Evolutionary conservation across 2,888 invertebrate genomes (phyloP).

Genomic region (Pseudococcus longispinus): DNA sequence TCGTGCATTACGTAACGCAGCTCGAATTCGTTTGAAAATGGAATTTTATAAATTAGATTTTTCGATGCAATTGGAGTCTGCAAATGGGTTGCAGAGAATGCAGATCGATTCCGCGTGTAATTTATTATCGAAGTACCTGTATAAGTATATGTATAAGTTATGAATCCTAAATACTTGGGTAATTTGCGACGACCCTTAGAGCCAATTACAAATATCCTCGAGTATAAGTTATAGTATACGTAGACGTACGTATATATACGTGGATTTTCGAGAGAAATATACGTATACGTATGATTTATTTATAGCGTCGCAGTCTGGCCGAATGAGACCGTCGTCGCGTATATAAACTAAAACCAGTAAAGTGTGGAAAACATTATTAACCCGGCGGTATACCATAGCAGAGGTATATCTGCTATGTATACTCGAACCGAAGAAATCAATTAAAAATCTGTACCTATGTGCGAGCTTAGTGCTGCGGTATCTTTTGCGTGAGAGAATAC

Average conservation of each 20-base stretch:
- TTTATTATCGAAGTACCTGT: background rate
- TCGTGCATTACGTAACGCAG: background rate
- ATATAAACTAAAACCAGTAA: conserved; percentile 3
- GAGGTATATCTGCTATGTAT: background rate
- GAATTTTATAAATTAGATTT: background rate
- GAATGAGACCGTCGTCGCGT: background rate
- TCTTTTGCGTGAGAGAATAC: background rate
- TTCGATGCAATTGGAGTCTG: background rate
- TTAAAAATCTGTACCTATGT: background rate
- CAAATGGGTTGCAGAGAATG: background rate
- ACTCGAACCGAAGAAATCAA: background rate
- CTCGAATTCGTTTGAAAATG: background rate
- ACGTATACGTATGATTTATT: background rate
- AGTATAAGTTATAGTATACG: background rate
- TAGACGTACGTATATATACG: background rate
- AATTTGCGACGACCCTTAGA: background rate
- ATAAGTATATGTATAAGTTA: background rate
- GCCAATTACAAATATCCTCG: background rate
- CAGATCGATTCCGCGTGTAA: background rate
- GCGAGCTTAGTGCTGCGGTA: background rate
- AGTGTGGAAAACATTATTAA: conserved; percentile 4
- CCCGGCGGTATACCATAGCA: background rate
- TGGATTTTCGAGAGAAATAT: background rate
- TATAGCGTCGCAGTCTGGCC: background rate
- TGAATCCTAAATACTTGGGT: background rate